Percentiles rank a stretch among this genome's conserved stretches.
These are phyloP conservation scores for Cyprinodon brontotheroides DNA, from an alignment of 2,113 vertebrate genomes.

Conservation along the genomic window DNA sequence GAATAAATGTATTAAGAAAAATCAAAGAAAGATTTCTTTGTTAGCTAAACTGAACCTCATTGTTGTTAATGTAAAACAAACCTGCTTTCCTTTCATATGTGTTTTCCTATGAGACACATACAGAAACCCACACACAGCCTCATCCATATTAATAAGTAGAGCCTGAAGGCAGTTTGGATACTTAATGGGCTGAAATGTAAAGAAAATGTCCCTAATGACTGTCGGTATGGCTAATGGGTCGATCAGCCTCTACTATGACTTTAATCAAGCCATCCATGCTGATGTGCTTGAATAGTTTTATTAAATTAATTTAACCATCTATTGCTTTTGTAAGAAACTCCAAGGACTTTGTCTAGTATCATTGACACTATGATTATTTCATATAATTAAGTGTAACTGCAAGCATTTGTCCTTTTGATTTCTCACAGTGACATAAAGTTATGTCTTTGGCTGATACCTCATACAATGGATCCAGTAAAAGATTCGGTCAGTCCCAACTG, in stretches of 20 bases:
- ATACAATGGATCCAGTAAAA: constrained; percentile 5
- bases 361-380: background rate
- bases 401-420: background rate
- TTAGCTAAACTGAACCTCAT: background rate
- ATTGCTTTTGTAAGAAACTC: background rate
- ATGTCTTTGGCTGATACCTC: background rate
- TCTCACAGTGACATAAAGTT: background rate
- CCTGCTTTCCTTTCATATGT: background rate
- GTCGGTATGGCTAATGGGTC: constrained; percentile 21
- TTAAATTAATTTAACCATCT: background rate
- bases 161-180: constrained; percentile 37
- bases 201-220: constrained; percentile 46
- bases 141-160: constrained; percentile 21
- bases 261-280: constrained; percentile 18
- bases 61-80: background rate
- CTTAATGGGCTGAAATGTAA: constrained; percentile 41
- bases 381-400: background rate
- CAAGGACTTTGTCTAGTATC: background rate
- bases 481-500: constrained; percentile 5
- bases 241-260: constrained; percentile 30
- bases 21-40: background rate
- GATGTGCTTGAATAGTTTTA: constrained; percentile 10
- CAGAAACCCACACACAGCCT: constrained; percentile 10
- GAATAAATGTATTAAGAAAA: background rate
- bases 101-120: background rate